These are phyloP conservation scores for Coracias cyanogaster DNA, from an alignment of 2,797 vertebrate species.

Conservation along the genomic window DNA sequence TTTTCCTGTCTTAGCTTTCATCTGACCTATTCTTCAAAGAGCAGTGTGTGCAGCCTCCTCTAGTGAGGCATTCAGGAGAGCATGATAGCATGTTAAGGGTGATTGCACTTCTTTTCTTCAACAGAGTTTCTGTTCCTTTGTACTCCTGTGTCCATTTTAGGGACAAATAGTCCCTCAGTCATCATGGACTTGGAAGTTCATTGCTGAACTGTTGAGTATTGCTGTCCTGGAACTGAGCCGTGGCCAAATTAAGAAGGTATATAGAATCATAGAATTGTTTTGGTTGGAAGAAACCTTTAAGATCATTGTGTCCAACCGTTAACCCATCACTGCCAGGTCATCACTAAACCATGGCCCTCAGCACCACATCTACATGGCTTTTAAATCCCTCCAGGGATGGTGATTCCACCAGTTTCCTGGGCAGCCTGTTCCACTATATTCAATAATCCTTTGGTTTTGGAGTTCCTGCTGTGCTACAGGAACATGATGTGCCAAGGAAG, in stretches of 20 bases:
- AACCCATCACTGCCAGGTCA: too few species aligned
- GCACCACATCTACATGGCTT: too few species aligned
- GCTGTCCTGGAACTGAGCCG: background rate
- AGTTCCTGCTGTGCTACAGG: background rate
- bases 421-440: background rate
- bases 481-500: background rate
- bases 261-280: too few species aligned
- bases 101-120: background rate
- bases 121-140: background rate
- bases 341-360: too few species aligned
- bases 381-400: too few species aligned
- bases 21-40: background rate
- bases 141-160: background rate
- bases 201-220: constrained; percentile 15
- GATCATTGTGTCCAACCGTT: too few species aligned
- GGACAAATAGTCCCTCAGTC: background rate
- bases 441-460: background rate
- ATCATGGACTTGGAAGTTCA: background rate
- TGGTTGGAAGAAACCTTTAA: too few species aligned
- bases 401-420: too few species aligned
- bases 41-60: background rate
- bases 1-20: background rate
- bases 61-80: background rate
- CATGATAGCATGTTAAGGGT: accelerated
- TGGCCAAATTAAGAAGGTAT: background rate